phyloP scores from a whole-genome alignment of 2,888 invertebrate genomes.

The Stictocephala bisonia region DNA sequence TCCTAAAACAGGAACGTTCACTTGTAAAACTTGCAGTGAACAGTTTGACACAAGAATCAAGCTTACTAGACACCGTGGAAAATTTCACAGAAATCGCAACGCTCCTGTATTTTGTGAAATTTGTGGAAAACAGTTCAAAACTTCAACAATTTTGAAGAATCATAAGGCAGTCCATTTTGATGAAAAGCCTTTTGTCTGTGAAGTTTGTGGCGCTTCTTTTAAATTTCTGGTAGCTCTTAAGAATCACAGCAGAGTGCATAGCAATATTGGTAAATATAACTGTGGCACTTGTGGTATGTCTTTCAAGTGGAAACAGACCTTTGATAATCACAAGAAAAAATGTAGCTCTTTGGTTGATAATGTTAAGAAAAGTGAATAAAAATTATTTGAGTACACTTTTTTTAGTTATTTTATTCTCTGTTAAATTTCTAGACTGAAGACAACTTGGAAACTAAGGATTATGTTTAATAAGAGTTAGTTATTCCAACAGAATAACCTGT shows the following conservation, averaged over 20 bases:
- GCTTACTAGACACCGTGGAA: neutral
- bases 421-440: too few species aligned
- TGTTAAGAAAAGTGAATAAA: too few species aligned
- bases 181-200: neutral
- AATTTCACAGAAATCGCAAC: neutral
- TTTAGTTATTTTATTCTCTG: too few species aligned
- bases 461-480: too few species aligned
- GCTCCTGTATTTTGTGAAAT: slow-evolving; percentile 2
- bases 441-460: too few species aligned
- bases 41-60: neutral
- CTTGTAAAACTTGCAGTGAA: neutral
- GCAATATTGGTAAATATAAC: neutral
- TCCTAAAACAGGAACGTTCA: neutral
- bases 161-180: neutral
- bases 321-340: slow-evolving; percentile 5
- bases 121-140: slow-evolving; percentile 15
- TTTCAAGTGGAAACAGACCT: slow-evolving; percentile 11
- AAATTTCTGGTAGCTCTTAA: neutral
- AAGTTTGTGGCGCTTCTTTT: slow-evolving; percentile 11
- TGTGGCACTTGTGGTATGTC: slow-evolving; percentile 8
- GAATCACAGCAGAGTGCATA: neutral
- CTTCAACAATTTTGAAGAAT: neutral
- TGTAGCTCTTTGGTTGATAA: too few species aligned
- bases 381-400: too few species aligned
- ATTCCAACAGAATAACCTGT: too few species aligned